Evolutionary conservation across 2,888 invertebrate species (phyloP), one percentile per base, ranked within the genome.

Genomic region (Caenorhabditis drosophilae): DNA sequence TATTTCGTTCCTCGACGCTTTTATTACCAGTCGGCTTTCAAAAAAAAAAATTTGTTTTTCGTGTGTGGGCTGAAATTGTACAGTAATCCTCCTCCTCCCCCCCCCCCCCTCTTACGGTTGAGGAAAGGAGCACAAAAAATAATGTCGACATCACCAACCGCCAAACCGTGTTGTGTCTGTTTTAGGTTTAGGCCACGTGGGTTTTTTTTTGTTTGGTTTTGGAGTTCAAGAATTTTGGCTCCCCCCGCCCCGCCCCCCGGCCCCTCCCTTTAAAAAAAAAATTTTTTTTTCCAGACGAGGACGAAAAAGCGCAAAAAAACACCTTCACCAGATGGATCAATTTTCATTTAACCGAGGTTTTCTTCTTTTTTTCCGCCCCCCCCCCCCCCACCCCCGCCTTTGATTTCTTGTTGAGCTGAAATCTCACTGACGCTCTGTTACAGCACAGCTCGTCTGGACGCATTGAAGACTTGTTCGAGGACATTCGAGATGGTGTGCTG

Each of bases 261-360:
- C n/a, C 20, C 27, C 6, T 18, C 22, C 22, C 22, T 41, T 41
- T 41, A 44, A 27, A 25, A 16, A 18, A 6, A 27, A 27, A 18
- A 27, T 9, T 44, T 42, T 52, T 49, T 36, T 20, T 75, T 83
- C 62, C 76, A 83, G 83, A 83, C 49, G 83, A 81, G 52, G 80
- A 83, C 62, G 83, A 83, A 62, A 74, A 78, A 48, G 80, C 79
- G 27, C 83, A 83, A 69, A 83, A 82, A 77, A 80, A 78, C 49
- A 83, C 83, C 26, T 83, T 82, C 63, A 83, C 83, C 42, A 74
- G 75, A 73, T 83, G 83, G 83, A 75, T 83, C 64, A 83, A 83
- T 66, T 78, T 76, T 50, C 83, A 83, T 55, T 70, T 83, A 44
- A 79, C 81, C 67, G 76, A 76, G 64, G 77, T 80, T 2, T 26